Base-by-base conservation (phyloP, 2,113 vertebrate species). In the Ceyx cyanopectus region DNA sequence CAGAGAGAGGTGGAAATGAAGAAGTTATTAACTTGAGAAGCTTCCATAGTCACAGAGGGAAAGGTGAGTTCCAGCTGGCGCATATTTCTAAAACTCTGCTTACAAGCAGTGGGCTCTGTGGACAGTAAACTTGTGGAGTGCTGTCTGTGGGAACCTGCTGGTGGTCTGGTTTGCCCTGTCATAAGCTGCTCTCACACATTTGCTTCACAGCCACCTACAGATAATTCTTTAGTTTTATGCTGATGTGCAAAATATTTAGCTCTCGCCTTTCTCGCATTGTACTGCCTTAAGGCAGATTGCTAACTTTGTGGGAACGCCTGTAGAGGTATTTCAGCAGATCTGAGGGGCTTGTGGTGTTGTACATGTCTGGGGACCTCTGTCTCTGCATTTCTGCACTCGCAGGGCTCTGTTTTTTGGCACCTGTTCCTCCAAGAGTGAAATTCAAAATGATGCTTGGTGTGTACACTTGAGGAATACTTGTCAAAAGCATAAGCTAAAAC, bases 1-100 rank as follows among this genome's bases (percentile, higher is more conserved):
- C 98, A 96, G 98, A 99, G 89, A 97, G 98, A 94, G 97, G 95
- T 80, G 98, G 96, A 57, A 98, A 98, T 63, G 98, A 99, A 89
- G 99, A 99, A 41, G 98, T 98, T 19, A 98, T 99, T 96, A 98
- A 98, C 91, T 95, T 98, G 95, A 98, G 96, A 90, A 98, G 97
- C 94, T 99, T 99, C 97, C 98, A 96, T 61, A 97, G 97, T 85
- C 99, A 98, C 94, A 97, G 98, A 75, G 98, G 98, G 67, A 98
- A 98, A 98, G 98, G 99, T 99, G 93, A 94, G 91, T 74, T 5
- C 19, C 3, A 16, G 17, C 27, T 4, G 68, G 14, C 18, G 58
- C 7, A 0, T 45, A 2, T 46, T 84, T 68, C 17, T 60, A 34
- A 45, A 90, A 9, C 20, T 54, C 23, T 20, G 43, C 75, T 85